A percentile compares a stretch with the other conserved stretches of the same genome.
phyloP scores from a whole-genome alignment of 2,113 vertebrate genomes.

The Lophius piscatorius region DNA sequence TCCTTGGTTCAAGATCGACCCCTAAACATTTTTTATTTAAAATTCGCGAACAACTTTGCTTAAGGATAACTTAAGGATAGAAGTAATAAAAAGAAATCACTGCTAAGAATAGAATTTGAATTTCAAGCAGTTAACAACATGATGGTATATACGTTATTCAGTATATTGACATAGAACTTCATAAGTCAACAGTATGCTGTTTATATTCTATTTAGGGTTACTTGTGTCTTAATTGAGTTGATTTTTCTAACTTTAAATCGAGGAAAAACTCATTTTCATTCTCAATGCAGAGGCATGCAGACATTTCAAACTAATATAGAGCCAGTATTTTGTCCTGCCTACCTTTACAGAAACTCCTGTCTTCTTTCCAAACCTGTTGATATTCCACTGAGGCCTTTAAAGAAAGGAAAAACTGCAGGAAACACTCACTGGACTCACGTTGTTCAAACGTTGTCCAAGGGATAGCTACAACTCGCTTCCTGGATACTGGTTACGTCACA shows the following conservation, averaged over 20 bases:
- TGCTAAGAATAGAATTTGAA: too few relatives aligned
- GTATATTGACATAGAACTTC: too few relatives aligned
- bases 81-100: too few relatives aligned
- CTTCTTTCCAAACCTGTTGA: too few relatives aligned
- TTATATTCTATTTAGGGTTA: too few relatives aligned
- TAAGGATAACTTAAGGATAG: too few relatives aligned
- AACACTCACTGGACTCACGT: constrained; percentile 52
- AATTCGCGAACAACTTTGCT: too few relatives aligned
- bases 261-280: background rate
- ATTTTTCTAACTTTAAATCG: background rate
- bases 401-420: rapidly evolving
- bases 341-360: constrained; percentile 17
- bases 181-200: too few relatives aligned
- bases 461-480: constrained; percentile 38
- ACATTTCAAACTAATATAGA: background rate
- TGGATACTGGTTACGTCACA: constrained; percentile 45
- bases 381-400: background rate
- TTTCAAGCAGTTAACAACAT: too few relatives aligned
- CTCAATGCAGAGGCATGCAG: background rate
- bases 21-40: too few relatives aligned
- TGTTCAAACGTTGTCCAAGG: constrained; percentile 61
- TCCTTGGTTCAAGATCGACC: too few relatives aligned
- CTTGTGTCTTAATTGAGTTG: background rate
- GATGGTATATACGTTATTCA: too few relatives aligned
- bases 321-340: background rate